phyloP scores from a whole-genome alignment of 2,797 vertebrate genomes.

The Anguilla megastoma region DNA sequence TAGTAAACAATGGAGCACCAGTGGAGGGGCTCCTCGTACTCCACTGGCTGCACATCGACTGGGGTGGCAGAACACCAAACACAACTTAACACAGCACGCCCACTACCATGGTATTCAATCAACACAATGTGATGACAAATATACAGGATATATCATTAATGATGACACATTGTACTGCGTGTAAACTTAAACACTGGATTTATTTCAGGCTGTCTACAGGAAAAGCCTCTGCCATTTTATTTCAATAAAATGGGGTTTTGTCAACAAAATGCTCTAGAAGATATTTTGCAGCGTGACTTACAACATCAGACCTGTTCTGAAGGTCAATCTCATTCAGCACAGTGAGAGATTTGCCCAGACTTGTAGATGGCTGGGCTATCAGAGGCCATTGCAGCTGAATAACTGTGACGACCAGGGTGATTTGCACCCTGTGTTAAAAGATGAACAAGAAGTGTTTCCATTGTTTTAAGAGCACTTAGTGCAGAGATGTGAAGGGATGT shows the following conservation, averaged over 20 bases:
- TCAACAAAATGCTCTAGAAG: neutral
- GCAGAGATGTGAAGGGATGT: neutral
- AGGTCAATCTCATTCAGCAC: neutral
- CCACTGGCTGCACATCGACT: slow-evolving; percentile 92
- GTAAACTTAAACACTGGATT: neutral
- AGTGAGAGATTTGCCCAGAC: neutral
- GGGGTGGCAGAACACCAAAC: neutral
- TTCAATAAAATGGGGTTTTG: neutral
- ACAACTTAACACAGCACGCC: neutral
- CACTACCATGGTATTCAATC: neutral
- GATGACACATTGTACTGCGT: neutral
- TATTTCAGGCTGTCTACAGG: neutral
- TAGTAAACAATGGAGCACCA: slow-evolving; percentile 99
- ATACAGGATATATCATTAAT: neutral
- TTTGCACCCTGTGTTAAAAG: neutral
- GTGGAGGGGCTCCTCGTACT: slow-evolving; percentile 93
- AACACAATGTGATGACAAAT: neutral
- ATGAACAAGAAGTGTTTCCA: neutral
- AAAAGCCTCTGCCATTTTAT: neutral
- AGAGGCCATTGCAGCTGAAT: neutral
- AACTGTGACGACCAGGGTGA: neutral
- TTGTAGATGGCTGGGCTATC: neutral
- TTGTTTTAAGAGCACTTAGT: slow-evolving; percentile 10
- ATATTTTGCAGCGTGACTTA: neutral
- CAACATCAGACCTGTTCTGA: neutral